These are phyloP conservation scores for Drosophila quasianomalipes DNA, from an alignment of 2,888 invertebrate species.

Conservation along the genomic window DNA sequence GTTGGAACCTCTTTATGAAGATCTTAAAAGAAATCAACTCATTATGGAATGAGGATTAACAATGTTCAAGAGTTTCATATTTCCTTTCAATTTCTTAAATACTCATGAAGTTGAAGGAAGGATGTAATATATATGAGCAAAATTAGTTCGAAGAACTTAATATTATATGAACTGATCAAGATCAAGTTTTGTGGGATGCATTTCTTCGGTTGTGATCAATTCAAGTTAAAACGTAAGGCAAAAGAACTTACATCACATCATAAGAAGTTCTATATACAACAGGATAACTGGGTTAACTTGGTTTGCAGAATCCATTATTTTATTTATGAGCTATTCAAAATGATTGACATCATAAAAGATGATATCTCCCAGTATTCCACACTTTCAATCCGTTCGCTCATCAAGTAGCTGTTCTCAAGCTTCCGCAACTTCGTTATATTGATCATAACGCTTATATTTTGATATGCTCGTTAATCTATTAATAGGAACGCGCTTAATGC, in stretches of 20 bases:
- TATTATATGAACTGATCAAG: neutral
- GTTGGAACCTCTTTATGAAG: slow-evolving; percentile 21
- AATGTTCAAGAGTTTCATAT: neutral
- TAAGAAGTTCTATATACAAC: neutral
- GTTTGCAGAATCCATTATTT: neutral
- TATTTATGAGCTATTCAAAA: neutral
- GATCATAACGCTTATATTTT: neutral
- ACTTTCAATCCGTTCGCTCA: neutral
- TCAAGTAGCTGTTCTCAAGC: no score
- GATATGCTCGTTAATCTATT: slow-evolving; percentile 6
- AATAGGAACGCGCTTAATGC: neutral
- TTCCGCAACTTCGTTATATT: no score
- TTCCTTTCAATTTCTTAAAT: neutral
- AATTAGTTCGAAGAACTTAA: neutral
- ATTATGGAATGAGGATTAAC: neutral
- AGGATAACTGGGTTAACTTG: neutral
- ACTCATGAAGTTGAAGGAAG: neutral
- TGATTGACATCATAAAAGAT: neutral
- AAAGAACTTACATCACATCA: neutral
- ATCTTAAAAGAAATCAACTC: slow-evolving; percentile 4
- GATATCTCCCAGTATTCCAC: neutral
- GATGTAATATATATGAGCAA: neutral
- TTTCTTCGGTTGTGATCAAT: neutral
- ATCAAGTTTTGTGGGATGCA: neutral
- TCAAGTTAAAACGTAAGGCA: neutral